phyloP scores from a whole-genome alignment of 1,140 invertebrate species.

The Pogonognathellus flavescens region DNA sequence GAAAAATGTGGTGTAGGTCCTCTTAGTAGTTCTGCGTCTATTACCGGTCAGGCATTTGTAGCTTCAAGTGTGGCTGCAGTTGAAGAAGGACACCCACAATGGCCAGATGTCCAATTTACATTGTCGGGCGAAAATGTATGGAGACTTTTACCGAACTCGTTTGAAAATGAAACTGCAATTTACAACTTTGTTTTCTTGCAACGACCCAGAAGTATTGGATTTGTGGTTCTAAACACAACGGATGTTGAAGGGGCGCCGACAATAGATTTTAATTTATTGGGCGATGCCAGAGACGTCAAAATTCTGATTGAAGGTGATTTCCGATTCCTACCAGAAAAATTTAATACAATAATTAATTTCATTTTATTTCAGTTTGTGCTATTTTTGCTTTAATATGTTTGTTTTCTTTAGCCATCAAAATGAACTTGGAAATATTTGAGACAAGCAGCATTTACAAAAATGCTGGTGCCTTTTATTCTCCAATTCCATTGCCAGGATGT shows the following conservation, averaged over 20 bases:
- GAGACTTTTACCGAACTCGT: background rate
- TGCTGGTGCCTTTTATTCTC: background rate
- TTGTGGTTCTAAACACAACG: background rate
- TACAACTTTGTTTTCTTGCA: conserved; percentile 28
- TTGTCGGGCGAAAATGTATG: conserved; percentile 6
- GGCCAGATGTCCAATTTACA: conserved; percentile 7
- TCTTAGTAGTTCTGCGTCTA: background rate
- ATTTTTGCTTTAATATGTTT: no score
- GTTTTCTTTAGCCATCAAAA: conserved; percentile 3
- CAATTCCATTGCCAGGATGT: conserved; percentile 76
- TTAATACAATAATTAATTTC: background rate
- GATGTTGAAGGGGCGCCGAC: background rate
- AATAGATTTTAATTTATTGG: background rate
- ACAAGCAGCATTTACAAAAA: conserved; percentile 2
- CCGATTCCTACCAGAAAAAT: background rate
- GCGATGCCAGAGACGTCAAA: background rate
- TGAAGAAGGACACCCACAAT: background rate
- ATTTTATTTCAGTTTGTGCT: no score
- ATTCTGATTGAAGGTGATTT: background rate
- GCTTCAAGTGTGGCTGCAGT: background rate
- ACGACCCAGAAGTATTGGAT: conserved; percentile 22
- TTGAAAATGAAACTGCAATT: conserved; percentile 17
- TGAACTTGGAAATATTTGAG: conserved; percentile 23
- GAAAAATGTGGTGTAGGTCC: background rate
- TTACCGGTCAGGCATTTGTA: conserved; percentile 22